These are phyloP conservation scores for Drosophila sp. DNA, from an alignment of 1,140 invertebrate genomes.

Conservation along the genomic window DNA sequence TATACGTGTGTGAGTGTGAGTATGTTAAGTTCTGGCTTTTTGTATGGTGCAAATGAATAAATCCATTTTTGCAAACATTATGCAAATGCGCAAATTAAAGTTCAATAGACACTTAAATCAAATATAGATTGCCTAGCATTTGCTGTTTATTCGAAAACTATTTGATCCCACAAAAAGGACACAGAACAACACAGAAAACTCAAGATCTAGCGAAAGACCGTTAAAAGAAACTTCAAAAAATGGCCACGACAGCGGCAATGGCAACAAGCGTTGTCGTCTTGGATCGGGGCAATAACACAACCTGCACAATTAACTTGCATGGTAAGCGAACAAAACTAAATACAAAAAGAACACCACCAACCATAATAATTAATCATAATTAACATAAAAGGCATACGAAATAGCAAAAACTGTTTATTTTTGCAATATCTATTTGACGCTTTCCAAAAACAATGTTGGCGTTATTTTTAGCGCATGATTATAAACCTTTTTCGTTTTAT, in stretches of 20 bases:
- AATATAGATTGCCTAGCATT: constrained; percentile 48
- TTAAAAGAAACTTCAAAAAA: constrained; percentile 46
- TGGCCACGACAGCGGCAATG: constrained; percentile 84
- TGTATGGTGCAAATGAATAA: constrained; percentile 67
- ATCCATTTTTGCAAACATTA: constrained; percentile 65
- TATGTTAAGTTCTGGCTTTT: constrained; percentile 32
- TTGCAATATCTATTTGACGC: constrained; percentile 53
- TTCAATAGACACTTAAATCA: constrained; percentile 52
- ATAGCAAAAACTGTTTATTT: constrained; percentile 27
- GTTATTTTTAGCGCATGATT: constrained; percentile 79
- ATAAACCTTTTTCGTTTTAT: constrained; percentile 47
- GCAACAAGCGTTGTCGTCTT: constrained; percentile 95
- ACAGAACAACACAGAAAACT: constrained; percentile 19
- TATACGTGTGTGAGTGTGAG: constrained; percentile 35
- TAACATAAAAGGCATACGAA: constrained; percentile 50
- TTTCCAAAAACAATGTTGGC: constrained; percentile 52
- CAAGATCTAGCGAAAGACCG: constrained; percentile 48
- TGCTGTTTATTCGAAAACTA: constrained; percentile 33
- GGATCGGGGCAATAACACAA: constrained; percentile 97
- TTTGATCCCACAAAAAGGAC: constrained; percentile 4
- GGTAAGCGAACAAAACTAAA: constrained; percentile 86
- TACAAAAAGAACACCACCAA: constrained; percentile 22
- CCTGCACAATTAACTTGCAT: constrained; percentile 96
- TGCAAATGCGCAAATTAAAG: constrained; percentile 67
- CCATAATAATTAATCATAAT: constrained; percentile 80